Percentiles rank a stretch among this genome's conserved stretches.
Evolutionary conservation across 1,140 invertebrate species (phyloP).

Genomic region (Drusus annulatus): DNA sequence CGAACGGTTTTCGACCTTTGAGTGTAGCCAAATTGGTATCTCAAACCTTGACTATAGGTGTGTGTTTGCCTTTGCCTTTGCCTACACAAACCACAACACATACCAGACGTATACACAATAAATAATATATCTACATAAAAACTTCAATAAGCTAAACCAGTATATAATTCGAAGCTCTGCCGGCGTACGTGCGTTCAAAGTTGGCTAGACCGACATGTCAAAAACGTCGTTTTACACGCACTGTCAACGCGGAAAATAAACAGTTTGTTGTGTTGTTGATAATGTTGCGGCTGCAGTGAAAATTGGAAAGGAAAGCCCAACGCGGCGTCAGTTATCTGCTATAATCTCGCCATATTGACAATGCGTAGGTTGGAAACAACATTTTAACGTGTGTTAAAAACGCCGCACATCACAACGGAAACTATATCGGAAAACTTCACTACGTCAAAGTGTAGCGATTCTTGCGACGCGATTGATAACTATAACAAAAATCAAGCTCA

Average conservation of each 20-base stretch:
- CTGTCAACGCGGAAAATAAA: not conserved
- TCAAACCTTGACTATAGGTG: too few relatives aligned
- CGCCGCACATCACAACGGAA: not conserved
- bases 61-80: too few relatives aligned
- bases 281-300: not conserved
- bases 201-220: not conserved
- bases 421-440: too few relatives aligned
- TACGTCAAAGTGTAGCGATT: too few relatives aligned
- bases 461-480: too few relatives aligned
- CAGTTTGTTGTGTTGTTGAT: not conserved
- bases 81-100: not conserved
- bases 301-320: not conserved
- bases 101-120: not conserved
- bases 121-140: slow-evolving; percentile 9
- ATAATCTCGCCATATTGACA: slow-evolving; percentile 14
- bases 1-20: too few relatives aligned
- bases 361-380: not conserved
- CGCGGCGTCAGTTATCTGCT: not conserved
- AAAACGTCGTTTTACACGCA: not conserved
- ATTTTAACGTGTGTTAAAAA: slow-evolving; percentile 14
- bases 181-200: slow-evolving; percentile 5
- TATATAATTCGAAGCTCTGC: not conserved
- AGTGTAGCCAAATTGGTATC: too few relatives aligned
- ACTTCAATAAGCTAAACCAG: not conserved
- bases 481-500: too few relatives aligned